phyloP scores from a whole-genome alignment of 2,113 vertebrate species.

The Nothobranchius furzeri region DNA sequence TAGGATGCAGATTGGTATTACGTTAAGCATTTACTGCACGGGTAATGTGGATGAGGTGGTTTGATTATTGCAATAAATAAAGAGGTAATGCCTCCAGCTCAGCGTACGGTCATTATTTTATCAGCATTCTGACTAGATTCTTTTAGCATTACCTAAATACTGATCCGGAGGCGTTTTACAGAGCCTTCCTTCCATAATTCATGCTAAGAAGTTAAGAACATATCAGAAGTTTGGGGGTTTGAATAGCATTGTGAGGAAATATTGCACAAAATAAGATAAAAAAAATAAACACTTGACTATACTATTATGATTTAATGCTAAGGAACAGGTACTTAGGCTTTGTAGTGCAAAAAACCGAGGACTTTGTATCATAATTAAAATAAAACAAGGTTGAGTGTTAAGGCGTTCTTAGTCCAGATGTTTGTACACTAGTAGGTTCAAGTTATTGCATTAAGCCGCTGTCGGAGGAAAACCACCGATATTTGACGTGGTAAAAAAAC shows the following conservation, averaged over 20 bases:
- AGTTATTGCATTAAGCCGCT: conserved; percentile 50
- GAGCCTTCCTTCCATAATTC: conserved; percentile 55
- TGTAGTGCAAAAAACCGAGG: conserved; percentile 58
- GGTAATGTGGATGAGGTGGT: conserved; percentile 61
- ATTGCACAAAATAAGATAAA: conserved; percentile 66
- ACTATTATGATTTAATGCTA: conserved; percentile 67
- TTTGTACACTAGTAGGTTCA: conserved; percentile 69
- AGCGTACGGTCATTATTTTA: conserved; percentile 62
- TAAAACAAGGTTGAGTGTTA: conserved; percentile 63
- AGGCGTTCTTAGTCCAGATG: conserved; percentile 69
- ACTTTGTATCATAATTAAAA: conserved; percentile 66
- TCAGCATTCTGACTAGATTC: conserved; percentile 63
- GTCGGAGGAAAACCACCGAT: conserved; percentile 52
- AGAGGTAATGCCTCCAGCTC: conserved; percentile 59
- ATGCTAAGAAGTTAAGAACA: conserved; percentile 62
- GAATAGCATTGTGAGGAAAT: conserved; percentile 63
- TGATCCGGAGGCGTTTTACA: conserved; percentile 48
- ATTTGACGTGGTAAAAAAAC: conserved; percentile 24
- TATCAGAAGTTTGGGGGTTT: conserved; percentile 67
- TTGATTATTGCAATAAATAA: conserved; percentile 76
- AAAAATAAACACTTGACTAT: conserved; percentile 47
- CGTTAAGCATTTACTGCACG: conserved; percentile 59
- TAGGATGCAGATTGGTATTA: conserved; percentile 43
- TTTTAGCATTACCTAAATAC: conserved; percentile 54
- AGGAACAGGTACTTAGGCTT: conserved; percentile 77